Evolutionary conservation across 2,888 invertebrate genomes (phyloP).

Genomic region (Callinectes sapidus): DNA sequence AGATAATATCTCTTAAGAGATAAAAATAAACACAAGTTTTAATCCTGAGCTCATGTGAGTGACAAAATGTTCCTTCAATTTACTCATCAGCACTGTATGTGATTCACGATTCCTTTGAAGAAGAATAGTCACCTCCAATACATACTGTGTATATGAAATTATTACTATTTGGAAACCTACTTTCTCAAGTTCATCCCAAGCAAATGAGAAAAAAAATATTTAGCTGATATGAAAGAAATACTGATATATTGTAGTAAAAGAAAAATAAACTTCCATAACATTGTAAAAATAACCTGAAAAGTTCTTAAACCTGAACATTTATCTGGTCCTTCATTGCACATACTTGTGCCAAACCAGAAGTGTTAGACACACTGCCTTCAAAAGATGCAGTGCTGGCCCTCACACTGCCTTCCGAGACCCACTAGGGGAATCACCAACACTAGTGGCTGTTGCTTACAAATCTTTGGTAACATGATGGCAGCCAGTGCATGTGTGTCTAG

Average conservation of each 20-base stretch:
- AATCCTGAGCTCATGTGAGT: background rate
- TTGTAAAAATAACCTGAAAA: background rate
- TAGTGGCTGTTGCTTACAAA: background rate
- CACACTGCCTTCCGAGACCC: background rate
- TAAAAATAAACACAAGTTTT: background rate
- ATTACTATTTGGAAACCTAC: background rate
- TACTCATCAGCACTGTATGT: background rate
- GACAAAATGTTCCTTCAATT: background rate
- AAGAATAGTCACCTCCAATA: background rate
- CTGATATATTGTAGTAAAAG: background rate
- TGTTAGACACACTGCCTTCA: background rate
- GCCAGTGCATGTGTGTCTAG: background rate
- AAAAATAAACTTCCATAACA: no score
- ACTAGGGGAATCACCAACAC: background rate
- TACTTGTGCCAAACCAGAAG: background rate
- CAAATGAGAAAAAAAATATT: background rate
- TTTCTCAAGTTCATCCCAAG: background rate
- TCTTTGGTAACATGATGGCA: background rate
- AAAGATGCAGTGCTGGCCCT: background rate
- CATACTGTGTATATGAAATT: background rate
- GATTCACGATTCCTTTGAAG: background rate
- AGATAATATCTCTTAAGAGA: background rate
- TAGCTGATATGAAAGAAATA: background rate
- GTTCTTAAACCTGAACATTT: background rate
- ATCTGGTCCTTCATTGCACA: background rate